Evolutionary conservation across 2,113 vertebrate species (phyloP), one percentile per base, ranked within the genome.

Genomic region (Mohoua ochrocephala): DNA sequence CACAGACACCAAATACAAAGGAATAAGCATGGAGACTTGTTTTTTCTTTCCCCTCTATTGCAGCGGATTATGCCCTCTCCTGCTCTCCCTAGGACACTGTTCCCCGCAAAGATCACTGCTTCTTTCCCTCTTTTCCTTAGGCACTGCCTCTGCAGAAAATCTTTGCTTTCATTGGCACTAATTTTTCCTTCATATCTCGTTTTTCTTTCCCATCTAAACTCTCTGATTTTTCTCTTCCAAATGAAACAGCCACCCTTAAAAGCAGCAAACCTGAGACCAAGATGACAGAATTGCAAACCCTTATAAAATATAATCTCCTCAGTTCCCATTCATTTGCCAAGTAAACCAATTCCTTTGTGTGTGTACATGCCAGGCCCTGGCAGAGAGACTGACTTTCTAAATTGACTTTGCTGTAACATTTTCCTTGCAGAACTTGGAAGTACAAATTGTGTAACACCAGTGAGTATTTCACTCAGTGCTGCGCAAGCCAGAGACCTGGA

Each of bases 311-410:
- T 21, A 88, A 70, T 39, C 26, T 86, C 87, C 89, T 89, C 41
- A 9, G 7, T 70, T 97, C 87, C 44, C 91, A 64, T 91, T 61
- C 83, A 63, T 84, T 80, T 96, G 87, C 94, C 92, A 95, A 89
- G 50, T 18, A 73, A 97, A 67, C 81, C 71, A 56, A 28, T 65
- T 96, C 80, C 74, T 97, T 77, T 89, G 45, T 93, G 37, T 80
- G 84, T 78, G 33, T 64, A 81, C 50, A 77, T 35, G 61, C 84
- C 84, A 79, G 59, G 61, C 76, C 64, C 87, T 65, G 63, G 74
- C 89, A 93, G 50, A 69, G 35, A 92, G 20, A 49, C 52, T 37
- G 65, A 87, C 75, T 97, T 90, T 83, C 75, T 74, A 94, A 95
- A 94, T 20, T 88, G 82, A 95, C 89, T 94, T 79, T 68, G 73